Base-by-base conservation (phyloP, 2,888 invertebrate species). In the Pedicia rivosa region DNA sequence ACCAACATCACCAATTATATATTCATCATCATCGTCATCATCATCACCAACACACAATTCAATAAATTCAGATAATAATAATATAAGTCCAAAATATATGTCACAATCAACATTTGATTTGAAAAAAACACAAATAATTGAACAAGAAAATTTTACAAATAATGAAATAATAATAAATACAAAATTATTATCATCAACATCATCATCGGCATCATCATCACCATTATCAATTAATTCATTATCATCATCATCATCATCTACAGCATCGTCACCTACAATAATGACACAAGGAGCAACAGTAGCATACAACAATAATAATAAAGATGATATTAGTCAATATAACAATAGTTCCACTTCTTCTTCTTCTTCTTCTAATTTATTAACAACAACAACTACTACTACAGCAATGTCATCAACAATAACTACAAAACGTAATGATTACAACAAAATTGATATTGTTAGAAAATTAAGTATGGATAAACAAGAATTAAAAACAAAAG, bases 91-190 rank as follows among this genome's bases (percentile, higher is more conserved):
- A 13, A 53, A 54, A 41, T 54, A 50, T 45, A 50, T 56, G 54
- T 50, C 59, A 44, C 59, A 59, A 46, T 57, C 60, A 22, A 56
- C 53, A 19, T 50, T 58, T 36, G 61, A 62, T 51, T 48, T 59
- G 37, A 53, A 66, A 55, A 58, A 54, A 43, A 51, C 50, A 40
- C 52, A 54, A 40, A 53, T 54, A 41, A 54, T 60, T 42, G 57
- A 58, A 10, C 24, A 24, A 24, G n/a, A 24, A 24, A 10, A 24
- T 24, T 24, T 24, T 24, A 8, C 24, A 10, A 16, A 36, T 10
- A n/a, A 15, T 14, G 17, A 13, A 4, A 12, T 14, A 13, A 32
- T 32, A 10, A 12, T 14, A 24, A 24, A 9, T 4, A 40, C 40
- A 10, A 41, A 48, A 10, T 4, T 17, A 10, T 46, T 49, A 13